Percentiles rank a stretch among this genome's conserved stretches.
Evolutionary conservation across 2,113 vertebrate genomes (phyloP).

Genomic region (Aramus guarauna): DNA sequence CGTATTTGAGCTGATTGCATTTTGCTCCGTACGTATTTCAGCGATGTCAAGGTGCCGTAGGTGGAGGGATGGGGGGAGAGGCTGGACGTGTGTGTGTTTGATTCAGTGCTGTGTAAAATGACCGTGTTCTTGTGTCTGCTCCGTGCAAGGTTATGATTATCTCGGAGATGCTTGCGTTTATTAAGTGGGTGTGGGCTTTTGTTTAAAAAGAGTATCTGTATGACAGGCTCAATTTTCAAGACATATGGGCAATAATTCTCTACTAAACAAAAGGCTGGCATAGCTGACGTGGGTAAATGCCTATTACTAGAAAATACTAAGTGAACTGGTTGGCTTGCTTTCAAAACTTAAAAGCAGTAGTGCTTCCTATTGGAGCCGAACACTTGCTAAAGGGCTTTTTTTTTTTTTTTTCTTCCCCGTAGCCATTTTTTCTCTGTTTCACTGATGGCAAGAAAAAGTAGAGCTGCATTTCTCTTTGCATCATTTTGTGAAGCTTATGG

Average conservation of each 20-base stretch:
- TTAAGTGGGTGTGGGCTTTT: background rate
- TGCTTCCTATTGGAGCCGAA: background rate
- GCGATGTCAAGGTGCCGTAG: rapidly evolving
- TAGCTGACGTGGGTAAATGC: background rate
- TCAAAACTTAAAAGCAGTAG: conserved; percentile 1
- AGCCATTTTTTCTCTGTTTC: background rate
- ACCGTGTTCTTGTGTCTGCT: background rate
- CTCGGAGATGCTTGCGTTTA: background rate
- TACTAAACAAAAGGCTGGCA: background rate
- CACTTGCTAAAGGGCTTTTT: background rate
- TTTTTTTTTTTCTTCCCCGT: background rate
- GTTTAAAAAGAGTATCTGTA: background rate
- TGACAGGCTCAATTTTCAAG: background rate
- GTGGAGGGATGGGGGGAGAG: background rate
- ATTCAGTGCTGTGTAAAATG: background rate
- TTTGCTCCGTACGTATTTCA: rapidly evolving
- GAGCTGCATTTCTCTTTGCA: background rate
- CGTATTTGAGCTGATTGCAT: rapidly evolving
- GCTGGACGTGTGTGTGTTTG: rapidly evolving
- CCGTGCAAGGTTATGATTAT: background rate
- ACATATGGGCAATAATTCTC: background rate
- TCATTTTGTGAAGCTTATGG: background rate
- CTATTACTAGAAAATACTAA: conserved; percentile 11
- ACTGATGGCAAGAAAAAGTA: background rate
- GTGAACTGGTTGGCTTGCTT: conserved; percentile 3